These are phyloP conservation scores for Eilema griseolum DNA, from an alignment of 2,888 invertebrate species.

Conservation along the genomic window DNA sequence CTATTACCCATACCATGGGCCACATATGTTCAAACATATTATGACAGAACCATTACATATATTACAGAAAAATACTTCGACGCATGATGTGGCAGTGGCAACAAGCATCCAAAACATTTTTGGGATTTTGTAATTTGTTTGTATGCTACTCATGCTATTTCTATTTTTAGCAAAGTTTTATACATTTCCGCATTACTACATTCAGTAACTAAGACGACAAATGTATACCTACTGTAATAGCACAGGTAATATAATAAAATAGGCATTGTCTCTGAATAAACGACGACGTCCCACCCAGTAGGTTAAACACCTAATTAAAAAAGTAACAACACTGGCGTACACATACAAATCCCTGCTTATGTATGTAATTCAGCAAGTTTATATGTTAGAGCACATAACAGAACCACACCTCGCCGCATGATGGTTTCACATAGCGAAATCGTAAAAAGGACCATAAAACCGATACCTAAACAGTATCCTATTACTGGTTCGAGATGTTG, in stretches of 20 bases:
- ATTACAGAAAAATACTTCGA: no score
- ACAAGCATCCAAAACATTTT: no score
- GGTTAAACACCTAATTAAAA: constrained; percentile 25
- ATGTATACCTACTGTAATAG: not conserved
- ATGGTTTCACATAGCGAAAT: constrained; percentile 56
- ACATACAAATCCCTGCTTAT: constrained; percentile 17
- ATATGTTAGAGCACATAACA: constrained; percentile 30
- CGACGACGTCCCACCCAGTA: constrained; percentile 16
- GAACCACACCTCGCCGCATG: constrained; percentile 37
- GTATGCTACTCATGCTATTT: not conserved
- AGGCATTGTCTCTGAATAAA: not conserved
- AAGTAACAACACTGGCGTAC: constrained; percentile 11
- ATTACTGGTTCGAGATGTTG: constrained; percentile 54
- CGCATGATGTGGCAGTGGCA: no score
- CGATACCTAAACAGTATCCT: constrained; percentile 69
- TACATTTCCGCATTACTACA: no score
- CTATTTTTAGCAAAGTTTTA: not conserved
- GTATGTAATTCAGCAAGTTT: constrained; percentile 19
- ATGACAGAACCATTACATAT: no score
- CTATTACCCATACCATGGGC: no score
- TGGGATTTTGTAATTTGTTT: no score
- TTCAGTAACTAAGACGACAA: no score
- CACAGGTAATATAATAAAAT: not conserved
- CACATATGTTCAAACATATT: no score
- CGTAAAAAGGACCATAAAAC: constrained; percentile 76